These are phyloP conservation scores for Drosophila hamatofila DNA, from an alignment of 2,888 invertebrate species.

Conservation along the genomic window DNA sequence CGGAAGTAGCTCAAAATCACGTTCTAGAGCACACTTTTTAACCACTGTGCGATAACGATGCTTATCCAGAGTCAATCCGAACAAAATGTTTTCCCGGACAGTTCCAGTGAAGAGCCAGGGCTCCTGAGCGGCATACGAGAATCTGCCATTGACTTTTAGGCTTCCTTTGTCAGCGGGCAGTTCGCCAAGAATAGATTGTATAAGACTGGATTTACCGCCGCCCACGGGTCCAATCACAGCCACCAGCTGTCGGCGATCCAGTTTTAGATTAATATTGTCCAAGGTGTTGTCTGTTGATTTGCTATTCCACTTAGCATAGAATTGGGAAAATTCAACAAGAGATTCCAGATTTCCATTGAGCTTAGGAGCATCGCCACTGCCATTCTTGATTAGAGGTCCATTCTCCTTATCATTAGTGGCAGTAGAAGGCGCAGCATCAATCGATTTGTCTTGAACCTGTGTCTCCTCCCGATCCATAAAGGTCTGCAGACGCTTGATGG, in stretches of 20 bases:
- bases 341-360: conserved; percentile 21
- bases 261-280: conserved; percentile 88
- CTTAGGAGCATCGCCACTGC: conserved; percentile 38
- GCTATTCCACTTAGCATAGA: conserved; percentile 89
- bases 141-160: conserved; percentile 87
- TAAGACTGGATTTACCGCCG: conserved; percentile 87
- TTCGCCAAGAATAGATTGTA: conserved; percentile 86
- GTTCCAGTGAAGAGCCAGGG: conserved; percentile 92
- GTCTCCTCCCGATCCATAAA: conserved; percentile 88
- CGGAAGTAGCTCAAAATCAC: conserved; percentile 87
- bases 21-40: conserved; percentile 85
- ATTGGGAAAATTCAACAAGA: conserved; percentile 87
- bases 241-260: conserved; percentile 87
- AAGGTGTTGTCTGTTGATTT: conserved; percentile 88
- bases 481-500: conserved; percentile 86
- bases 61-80: conserved; percentile 87
- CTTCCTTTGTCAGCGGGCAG: conserved; percentile 86
- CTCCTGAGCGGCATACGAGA: conserved; percentile 92
- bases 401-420: conserved; percentile 42
- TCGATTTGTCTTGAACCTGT: conserved; percentile 75
- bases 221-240: conserved; percentile 91
- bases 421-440: conserved; percentile 13
- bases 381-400: conserved; percentile 37
- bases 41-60: conserved; percentile 87
- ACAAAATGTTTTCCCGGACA: conserved; percentile 88